These are phyloP conservation scores for Misgurnus mizolepis DNA, from an alignment of 2,113 vertebrate genomes.

Conservation along the genomic window DNA sequence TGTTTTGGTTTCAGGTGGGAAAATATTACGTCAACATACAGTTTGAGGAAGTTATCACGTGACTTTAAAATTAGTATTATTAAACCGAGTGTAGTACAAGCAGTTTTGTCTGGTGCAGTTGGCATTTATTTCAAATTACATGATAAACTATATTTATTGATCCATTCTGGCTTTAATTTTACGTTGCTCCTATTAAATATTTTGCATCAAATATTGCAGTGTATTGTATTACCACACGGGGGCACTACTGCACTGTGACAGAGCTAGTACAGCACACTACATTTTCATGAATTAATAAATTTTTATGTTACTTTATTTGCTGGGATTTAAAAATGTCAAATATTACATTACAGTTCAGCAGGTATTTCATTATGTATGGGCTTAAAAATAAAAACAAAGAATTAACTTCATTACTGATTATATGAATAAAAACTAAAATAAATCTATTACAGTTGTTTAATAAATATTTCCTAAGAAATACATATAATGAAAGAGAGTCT, in stretches of 20 bases:
- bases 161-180: too few relatives aligned
- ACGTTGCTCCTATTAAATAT: too few relatives aligned
- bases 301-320: constrained; percentile 28
- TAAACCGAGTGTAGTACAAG: too few relatives aligned
- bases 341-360: constrained; percentile 6
- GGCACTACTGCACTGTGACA: not conserved
- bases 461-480: constrained; percentile 37
- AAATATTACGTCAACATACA: too few relatives aligned
- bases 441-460: not conserved
- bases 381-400: not conserved
- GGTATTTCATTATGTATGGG: constrained; percentile 12
- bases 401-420: not conserved
- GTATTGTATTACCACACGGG: not conserved
- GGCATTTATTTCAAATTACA: too few relatives aligned
- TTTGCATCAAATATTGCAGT: not conserved
- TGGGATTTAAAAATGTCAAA: not conserved
- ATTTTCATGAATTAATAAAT: not conserved
- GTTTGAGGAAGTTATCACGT: too few relatives aligned
- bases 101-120: too few relatives aligned
- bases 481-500: not conserved
- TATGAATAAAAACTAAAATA: not conserved
- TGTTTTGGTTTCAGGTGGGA: too few relatives aligned
- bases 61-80: too few relatives aligned
- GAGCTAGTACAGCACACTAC: too few relatives aligned
- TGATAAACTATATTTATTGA: too few relatives aligned